phyloP scores from a whole-genome alignment of 92 coral and sea anemone species.

The Nematostella vectensis region DNA sequence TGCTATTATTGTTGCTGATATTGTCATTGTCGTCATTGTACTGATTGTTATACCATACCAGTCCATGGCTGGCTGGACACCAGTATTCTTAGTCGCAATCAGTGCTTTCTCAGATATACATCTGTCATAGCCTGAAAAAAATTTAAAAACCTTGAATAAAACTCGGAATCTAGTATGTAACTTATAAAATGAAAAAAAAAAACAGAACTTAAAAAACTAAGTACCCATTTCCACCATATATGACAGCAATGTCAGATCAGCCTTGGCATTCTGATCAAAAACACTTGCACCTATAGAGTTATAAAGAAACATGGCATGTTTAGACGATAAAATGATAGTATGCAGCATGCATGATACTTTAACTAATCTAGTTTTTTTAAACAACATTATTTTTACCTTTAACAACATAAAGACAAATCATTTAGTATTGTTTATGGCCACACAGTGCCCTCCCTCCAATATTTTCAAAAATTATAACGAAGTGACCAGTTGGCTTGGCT shows the following conservation, averaged over 20 bases:
- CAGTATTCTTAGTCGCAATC: constrained; percentile 73
- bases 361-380: too few relatives aligned
- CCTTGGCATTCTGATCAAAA: constrained; percentile 70
- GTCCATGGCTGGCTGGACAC: constrained; percentile 94
- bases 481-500: too few relatives aligned
- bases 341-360: too few relatives aligned
- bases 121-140: constrained; percentile 58
- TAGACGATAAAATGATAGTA: not conserved
- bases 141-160: not conserved
- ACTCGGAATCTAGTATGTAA: not conserved
- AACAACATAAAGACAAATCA: too few relatives aligned
- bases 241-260: constrained; percentile 82
- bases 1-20: too few relatives aligned
- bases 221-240: constrained; percentile 97
- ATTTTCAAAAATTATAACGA: too few relatives aligned
- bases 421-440: too few relatives aligned
- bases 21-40: too few relatives aligned
- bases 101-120: constrained; percentile 74
- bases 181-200: not conserved
- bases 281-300: constrained; percentile 44
- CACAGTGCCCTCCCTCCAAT: too few relatives aligned
- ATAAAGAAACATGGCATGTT: not conserved
- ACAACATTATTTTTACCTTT: too few relatives aligned
- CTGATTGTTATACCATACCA: too few relatives aligned
- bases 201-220: not conserved